Evolutionary conservation across 2,888 invertebrate species (phyloP).

Genomic region (Xylota sylvarum): DNA sequence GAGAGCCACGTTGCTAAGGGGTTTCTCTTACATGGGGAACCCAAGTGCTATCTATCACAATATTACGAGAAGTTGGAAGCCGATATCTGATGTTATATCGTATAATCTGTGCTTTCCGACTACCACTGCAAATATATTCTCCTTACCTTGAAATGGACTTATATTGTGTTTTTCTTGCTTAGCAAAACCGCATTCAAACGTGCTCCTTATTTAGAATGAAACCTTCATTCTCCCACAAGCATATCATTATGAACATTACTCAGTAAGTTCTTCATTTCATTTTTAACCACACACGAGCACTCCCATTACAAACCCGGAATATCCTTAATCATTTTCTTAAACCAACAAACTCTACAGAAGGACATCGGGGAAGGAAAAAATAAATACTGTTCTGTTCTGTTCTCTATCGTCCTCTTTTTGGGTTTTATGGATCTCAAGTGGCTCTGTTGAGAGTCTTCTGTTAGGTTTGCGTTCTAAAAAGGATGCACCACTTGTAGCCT

Average conservation of each 20-base stretch:
- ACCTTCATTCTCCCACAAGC: background rate
- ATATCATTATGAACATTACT: constrained; percentile 6
- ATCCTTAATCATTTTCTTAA: constrained; percentile 83
- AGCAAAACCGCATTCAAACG: too few species aligned
- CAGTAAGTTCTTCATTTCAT: background rate
- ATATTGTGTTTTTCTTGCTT: too few species aligned
- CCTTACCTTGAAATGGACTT: too few species aligned
- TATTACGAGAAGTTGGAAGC: too few species aligned
- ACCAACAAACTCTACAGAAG: constrained; percentile 79
- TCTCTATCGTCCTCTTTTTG: constrained; percentile 60
- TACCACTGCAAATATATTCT: too few species aligned
- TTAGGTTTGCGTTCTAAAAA: constrained; percentile 59
- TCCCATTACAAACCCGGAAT: constrained; percentile 76
- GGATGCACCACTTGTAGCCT: constrained; percentile 74
- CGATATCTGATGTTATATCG: too few species aligned
- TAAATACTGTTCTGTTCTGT: background rate
- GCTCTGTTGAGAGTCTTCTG: constrained; percentile 51
- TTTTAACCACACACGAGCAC: background rate
- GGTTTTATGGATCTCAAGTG: constrained; percentile 69
- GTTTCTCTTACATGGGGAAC: too few species aligned
- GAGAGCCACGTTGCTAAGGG: too few species aligned
- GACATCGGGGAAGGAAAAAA: constrained; percentile 1
- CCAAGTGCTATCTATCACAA: too few species aligned
- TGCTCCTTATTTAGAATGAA: background rate
- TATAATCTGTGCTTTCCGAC: too few species aligned